A percentile compares a stretch with the other conserved stretches of the same genome.
phyloP scores from a whole-genome alignment of 2,113 vertebrate genomes.

The Ciconia maguari region DNA sequence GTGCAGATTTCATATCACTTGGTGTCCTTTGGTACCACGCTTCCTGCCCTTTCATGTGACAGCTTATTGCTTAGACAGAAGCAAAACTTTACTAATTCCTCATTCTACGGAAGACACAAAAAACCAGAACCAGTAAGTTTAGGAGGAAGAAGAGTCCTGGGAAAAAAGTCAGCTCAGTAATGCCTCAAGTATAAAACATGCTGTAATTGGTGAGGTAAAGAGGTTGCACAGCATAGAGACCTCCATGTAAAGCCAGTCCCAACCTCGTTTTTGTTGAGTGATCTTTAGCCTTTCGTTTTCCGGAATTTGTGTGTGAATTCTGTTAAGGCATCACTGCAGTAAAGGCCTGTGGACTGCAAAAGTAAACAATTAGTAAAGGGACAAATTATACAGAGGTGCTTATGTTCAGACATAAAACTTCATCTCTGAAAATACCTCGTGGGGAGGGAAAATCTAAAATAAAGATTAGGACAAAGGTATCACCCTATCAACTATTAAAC shows the following conservation, averaged over 20 bases:
- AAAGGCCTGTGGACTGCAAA: background rate
- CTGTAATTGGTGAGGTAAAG: background rate
- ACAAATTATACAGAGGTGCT: background rate
- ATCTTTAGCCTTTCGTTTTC: background rate
- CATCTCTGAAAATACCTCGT: background rate
- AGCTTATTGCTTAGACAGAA: background rate
- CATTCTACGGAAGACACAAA: background rate
- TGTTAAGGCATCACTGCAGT: background rate
- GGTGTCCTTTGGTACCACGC: background rate
- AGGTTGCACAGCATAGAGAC: background rate
- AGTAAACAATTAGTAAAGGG: background rate
- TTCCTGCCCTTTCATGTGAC: background rate
- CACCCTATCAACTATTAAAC: background rate
- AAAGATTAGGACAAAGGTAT: background rate
- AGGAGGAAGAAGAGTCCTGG: background rate
- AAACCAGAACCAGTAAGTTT: background rate
- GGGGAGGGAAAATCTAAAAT: background rate
- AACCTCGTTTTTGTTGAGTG: background rate
- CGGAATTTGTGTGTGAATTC: background rate
- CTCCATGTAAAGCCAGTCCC: background rate
- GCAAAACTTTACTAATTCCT: background rate
- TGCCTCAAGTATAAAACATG: accelerated
- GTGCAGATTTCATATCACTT: background rate
- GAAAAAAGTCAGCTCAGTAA: background rate
- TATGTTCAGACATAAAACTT: background rate